These are phyloP conservation scores for Ochlodes sylvanus DNA, from an alignment of 2,888 invertebrate species.

Conservation along the genomic window DNA sequence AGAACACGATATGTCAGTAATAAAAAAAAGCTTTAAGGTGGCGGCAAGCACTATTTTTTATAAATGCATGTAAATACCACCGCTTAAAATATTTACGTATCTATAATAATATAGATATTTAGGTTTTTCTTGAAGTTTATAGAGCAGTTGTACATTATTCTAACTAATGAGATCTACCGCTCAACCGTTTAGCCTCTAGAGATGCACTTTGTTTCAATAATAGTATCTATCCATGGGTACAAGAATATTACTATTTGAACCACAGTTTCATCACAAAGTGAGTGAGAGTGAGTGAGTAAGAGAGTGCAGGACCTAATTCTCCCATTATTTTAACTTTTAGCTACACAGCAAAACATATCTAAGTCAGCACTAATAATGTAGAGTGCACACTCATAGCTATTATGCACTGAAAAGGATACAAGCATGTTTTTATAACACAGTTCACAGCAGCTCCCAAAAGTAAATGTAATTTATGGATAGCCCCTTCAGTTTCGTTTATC, in stretches of 20 bases:
- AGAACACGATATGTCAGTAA: conserved; percentile 49
- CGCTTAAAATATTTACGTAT: conserved; percentile 11
- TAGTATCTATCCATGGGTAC: background rate
- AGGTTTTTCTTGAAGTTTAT: background rate
- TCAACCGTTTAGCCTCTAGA: too few species aligned
- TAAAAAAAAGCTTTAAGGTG: conserved; percentile 64
- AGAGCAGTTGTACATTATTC: background rate
- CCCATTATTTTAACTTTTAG: background rate
- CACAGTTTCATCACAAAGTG: too few species aligned
- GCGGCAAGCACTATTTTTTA: conserved; percentile 41
- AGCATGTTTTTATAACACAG: conserved; percentile 2
- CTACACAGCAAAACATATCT: background rate
- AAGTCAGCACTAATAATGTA: background rate
- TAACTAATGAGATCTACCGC: conserved; percentile 14
- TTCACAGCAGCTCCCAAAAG: background rate
- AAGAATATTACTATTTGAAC: too few species aligned
- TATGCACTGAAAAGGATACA: conserved; percentile 13
- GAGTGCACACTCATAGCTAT: background rate
- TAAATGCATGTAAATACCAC: conserved; percentile 34
- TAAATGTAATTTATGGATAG: conserved; percentile 30
- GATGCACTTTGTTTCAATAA: background rate
- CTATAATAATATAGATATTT: background rate
- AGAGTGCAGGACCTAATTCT: too few species aligned
- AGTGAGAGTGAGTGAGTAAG: too few species aligned
- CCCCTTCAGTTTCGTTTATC: conserved; percentile 48